A percentile compares a stretch with the other conserved stretches of the same genome.
phyloP scores from a whole-genome alignment of 2,113 vertebrate species.

The Fregetta grallaria region DNA sequence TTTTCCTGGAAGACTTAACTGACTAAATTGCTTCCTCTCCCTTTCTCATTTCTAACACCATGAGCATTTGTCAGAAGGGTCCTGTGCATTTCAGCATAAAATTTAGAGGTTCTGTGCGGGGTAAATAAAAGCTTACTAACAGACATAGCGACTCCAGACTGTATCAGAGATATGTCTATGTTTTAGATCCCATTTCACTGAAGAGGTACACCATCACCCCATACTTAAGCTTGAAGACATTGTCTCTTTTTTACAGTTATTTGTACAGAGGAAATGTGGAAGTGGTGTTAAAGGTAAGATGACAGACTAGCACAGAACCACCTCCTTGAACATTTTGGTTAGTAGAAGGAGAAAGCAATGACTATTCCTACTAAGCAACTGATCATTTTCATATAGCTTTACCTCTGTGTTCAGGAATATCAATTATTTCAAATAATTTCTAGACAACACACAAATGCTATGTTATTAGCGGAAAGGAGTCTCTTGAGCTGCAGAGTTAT shows the following conservation, averaged over 20 bases:
- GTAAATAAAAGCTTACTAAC: neutral
- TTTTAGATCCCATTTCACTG: neutral
- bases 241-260: neutral
- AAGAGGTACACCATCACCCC: neutral
- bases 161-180: neutral
- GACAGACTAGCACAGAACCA: neutral
- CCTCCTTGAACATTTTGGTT: neutral
- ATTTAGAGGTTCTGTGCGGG: neutral
- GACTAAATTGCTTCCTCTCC: neutral
- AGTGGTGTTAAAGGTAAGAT: neutral
- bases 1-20: neutral
- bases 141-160: neutral
- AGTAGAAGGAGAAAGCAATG: neutral
- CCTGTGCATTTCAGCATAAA: neutral
- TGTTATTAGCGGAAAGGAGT: neutral
- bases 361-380: neutral
- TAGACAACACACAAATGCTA: neutral
- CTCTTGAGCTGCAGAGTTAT: neutral
- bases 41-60: neutral
- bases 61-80: neutral
- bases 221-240: neutral
- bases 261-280: neutral
- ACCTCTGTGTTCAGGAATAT: neutral
- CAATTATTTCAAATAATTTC: neutral
- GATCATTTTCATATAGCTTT: neutral